Conservation (phyloP, 2,113 vertebrate species). For the Macroglossus sobrinus region DNA sequence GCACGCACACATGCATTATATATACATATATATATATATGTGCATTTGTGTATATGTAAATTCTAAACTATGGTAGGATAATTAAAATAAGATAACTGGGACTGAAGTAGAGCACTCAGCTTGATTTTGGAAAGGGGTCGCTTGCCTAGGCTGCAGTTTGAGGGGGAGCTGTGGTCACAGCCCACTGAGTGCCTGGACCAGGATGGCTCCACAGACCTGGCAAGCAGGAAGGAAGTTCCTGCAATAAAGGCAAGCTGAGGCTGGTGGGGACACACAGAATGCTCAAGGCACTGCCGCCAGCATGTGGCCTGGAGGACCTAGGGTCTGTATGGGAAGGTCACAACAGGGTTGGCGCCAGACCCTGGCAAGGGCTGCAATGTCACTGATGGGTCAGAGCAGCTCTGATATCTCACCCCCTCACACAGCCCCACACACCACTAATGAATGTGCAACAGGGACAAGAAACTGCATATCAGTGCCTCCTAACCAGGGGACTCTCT, state of each 20-base stretch:
- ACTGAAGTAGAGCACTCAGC: not conserved
- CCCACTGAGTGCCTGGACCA: not conserved
- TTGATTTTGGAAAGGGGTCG: not conserved
- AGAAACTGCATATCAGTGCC: not conserved
- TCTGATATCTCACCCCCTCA: not conserved
- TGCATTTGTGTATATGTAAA: too few species aligned
- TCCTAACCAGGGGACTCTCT: not conserved
- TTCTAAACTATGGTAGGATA: too few species aligned
- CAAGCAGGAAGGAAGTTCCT: not conserved
- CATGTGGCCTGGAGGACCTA: not conserved
- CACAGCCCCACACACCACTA: too few species aligned
- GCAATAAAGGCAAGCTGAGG: not conserved
- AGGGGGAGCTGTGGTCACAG: not conserved
- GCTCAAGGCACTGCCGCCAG: not conserved
- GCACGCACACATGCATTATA: too few species aligned
- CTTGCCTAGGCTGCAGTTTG: not conserved
- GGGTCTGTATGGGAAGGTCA: not conserved
- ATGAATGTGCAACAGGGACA: too few species aligned
- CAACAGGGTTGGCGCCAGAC: not conserved
- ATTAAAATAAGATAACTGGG: too few species aligned
- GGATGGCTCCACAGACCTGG: not conserved
- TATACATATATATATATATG: too few species aligned
- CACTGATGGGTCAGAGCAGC: not conserved
- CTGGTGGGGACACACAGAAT: not conserved
- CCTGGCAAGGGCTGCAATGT: not conserved